A percentile compares a stretch with the other conserved stretches of the same genome.
Conservation (phyloP, 2,888 invertebrate species). For the Aplocera efformata region DNA sequence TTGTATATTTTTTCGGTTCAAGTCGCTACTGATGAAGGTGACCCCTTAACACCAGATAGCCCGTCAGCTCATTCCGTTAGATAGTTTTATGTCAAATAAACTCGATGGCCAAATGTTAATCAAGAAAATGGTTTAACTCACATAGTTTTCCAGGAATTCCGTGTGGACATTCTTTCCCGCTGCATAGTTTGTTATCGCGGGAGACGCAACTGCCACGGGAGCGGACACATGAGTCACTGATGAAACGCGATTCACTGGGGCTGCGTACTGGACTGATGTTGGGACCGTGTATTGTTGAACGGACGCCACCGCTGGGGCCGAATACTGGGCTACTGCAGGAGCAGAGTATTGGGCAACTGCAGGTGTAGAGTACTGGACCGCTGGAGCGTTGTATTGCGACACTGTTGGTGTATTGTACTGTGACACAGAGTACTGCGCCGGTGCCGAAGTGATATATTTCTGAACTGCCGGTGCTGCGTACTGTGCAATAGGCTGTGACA, state of each 20-base stretch:
- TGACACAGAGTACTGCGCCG: constrained; percentile 46
- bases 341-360: constrained; percentile 36
- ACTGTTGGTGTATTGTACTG: constrained; percentile 26
- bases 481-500: constrained; percentile 33
- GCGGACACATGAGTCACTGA: constrained; percentile 33
- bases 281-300: constrained; percentile 34
- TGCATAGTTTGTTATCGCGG: constrained; percentile 31
- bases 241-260: constrained; percentile 28
- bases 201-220: constrained; percentile 33
- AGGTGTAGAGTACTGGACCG: constrained; percentile 46
- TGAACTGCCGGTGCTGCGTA: constrained; percentile 26
- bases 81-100: too few relatives aligned
- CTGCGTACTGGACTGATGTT: constrained; percentile 32
- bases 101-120: too few relatives aligned
- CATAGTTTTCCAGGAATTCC: constrained; percentile 83
- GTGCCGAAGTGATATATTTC: constrained; percentile 34
- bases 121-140: constrained; percentile 53
- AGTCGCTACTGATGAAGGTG: too few relatives aligned
- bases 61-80: too few relatives aligned
- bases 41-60: too few relatives aligned
- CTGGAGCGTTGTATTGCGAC: constrained; percentile 37
- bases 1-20: neutral
- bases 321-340: constrained; percentile 30
- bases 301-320: constrained; percentile 25
- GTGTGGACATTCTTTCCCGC: constrained; percentile 77